Evolutionary conservation across 2,113 vertebrate genomes (phyloP), one percentile per base, ranked within the genome.

Genomic region (Xenopus tropicalis): DNA sequence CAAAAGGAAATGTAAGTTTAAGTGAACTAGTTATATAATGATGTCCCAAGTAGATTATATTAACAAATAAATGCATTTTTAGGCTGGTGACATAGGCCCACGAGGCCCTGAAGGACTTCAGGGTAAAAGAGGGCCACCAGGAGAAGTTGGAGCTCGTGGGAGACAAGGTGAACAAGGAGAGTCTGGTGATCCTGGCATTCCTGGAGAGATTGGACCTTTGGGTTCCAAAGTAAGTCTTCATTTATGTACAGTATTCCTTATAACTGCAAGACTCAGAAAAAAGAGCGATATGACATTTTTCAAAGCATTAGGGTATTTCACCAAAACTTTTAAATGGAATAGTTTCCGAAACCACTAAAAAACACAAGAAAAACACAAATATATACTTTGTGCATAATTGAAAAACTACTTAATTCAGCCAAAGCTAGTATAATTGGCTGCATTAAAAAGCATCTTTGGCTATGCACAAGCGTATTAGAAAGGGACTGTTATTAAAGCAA

Each of bases 41-140:
- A 24, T 59, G 57, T 59, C 11, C 4, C 12, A 44, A 22, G 62
- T 19, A 56, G 2, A n/a, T 43, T 62, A 14, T 44, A 37, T 12
- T 73, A 72, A 59, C 65, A 80, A 37, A 57, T 25, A 70, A 8
- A 37, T 61, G 62, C 61, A 46, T 68, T 72, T 73, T 86, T 78
- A 92, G 92, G 80, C 80, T 72, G 88, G 90, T 81, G 88, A 85
- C 65, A 70, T 72, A 69, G 89, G 86, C n/a, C 72, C 77, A 51
- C 78, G 51, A 37, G 88, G 89, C 19, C 83, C 83, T 78, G 84
- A 79, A 77, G 90, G 89, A 79, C 70, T 63, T 65, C 76, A 78
- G 62, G 89, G 90, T 1, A 82, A 88, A 79, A 85, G 86, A 48
- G 89, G 90, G 1, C 79, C 88, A n/a, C 85, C 57, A 54, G 88